Base-by-base conservation (phyloP, 2,888 invertebrate genomes). In the Athalia rosae region DNA sequence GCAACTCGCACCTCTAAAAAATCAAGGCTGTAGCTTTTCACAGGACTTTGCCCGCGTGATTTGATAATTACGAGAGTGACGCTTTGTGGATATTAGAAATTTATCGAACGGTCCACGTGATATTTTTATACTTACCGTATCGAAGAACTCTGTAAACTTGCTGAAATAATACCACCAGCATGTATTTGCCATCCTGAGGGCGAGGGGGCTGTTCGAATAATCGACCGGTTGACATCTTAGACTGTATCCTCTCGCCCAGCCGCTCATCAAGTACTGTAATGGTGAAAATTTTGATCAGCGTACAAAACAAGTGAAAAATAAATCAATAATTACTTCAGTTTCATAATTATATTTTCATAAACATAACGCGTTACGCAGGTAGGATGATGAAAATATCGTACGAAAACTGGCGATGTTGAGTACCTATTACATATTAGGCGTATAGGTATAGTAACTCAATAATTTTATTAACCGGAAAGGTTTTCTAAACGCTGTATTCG, bases 111-210 rank as follows among this genome's bases (percentile, higher is more conserved):
- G n/a, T 11, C 9, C n/a, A 53, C n/a, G 11, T 53, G 4, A 11
- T 11, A 53, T 4, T 53, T 53, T n/a, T n/a, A 58, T 71, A 58
- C 58, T 92, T 87, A 98, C 95, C 86, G 98, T 98, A 92, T 99
- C 98, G 89, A 97, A 94, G 91, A 98, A 97, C 91, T 99, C 98
- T 85, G 98, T 97, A 91, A 98, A 98, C 91, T 98, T 99, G 87
- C 98, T 97, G 91, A 98, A 95, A 92, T 97, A 98, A 91, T 98
- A 98, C 97, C 97, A 97, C 97, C 98, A 98, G 91, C 97, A 97
- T 61, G 96, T 96, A 85, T 93, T 93, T 76, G 96, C 97, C 97
- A 98, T 98, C 96, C 96, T 94, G 87, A 93, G 92, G 80, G 96
- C 96, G 89, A 94, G 92, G 81, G 95, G 94, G 90, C 93, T 94